Evolutionary conservation across 2,113 vertebrate genomes (phyloP), one percentile per base, ranked within the genome.

Genomic region (Acanthochromis polyacanthus): DNA sequence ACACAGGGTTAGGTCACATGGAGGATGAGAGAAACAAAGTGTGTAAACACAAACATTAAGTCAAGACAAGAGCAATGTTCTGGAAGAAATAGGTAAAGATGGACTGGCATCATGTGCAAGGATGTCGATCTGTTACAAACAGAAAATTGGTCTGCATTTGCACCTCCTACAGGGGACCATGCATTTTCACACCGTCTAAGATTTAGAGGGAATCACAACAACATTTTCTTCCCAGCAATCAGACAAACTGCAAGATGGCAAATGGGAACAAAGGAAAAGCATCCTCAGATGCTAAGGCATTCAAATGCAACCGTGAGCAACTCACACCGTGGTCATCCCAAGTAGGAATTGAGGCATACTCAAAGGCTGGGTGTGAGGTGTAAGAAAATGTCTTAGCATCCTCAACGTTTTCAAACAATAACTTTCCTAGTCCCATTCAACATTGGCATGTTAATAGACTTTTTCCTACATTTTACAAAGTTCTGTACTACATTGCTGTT

Each of bases 1-100:
- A 82, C 40, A 73, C 28, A 76, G 76, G 61, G 79, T 85, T 88
- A 82, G 88, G 84, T 87, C 84, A 90, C 83, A 81, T 80, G 82
- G 64, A 75, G 72, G 80, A 84, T 83, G 85, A 89, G 61, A 65
- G 64, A 62, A 68, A 78, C 30, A 48, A 74, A 19, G 62, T 50
- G 63, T 75, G 79, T 63, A 70, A 71, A 71, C 70, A 88, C 79
- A 57, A 78, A 85, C 67, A 74, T 25, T 63, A 55, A 75, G 78
- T 58, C 38, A 71, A 63, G 57, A 84, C 62, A 82, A 57, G 71
- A 59, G 71, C 15, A 76, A 82, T 66, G 68, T 57, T 81, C 50
- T 67, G 23, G 17, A 12, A 20, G 59, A 25, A 52, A 51, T 50
- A 22, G 3, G 2, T 68, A 71, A 57, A 59, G 67, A 82, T 80